Conservation (phyloP, 2,113 vertebrate genomes). For the Stigmatopora argus region DNA sequence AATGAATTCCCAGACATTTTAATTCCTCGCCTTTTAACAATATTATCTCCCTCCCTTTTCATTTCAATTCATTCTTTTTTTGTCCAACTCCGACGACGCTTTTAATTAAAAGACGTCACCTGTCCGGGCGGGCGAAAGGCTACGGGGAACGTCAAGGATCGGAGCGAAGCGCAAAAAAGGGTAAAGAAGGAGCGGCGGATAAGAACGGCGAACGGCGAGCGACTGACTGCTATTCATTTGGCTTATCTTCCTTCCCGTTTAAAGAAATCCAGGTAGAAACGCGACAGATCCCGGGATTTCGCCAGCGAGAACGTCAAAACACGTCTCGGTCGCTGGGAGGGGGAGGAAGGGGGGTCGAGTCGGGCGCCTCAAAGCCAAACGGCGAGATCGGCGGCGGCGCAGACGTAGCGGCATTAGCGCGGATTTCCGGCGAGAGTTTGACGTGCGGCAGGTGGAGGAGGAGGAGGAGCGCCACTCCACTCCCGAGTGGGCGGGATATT, state of each 20-base stretch:
- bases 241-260: conserved; percentile 9
- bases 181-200: neutral
- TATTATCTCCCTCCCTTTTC: too few relatives aligned
- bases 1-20: too few relatives aligned
- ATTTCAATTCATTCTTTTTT: too few relatives aligned
- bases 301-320: conserved; percentile 6
- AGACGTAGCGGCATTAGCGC: neutral
- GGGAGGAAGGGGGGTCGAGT: neutral
- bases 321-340: neutral
- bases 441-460: conserved; percentile 7
- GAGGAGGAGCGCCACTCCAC: neutral
- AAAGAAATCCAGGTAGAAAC: conserved; percentile 11
- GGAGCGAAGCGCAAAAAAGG: neutral
- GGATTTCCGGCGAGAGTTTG: conserved; percentile 1
- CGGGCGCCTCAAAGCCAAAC: neutral
- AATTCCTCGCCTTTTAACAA: too few relatives aligned
- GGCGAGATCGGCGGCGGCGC: neutral
- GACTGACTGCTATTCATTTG: conserved; percentile 3
- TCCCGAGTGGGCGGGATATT: neutral
- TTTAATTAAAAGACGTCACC: neutral
- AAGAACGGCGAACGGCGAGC: neutral
- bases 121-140: neutral
- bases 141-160: neutral
- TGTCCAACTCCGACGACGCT: neutral
- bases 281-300: conserved; percentile 6